Evolutionary conservation across 2,888 invertebrate genomes (phyloP), one percentile per base, ranked within the genome.

Genomic region (Erannis defoliaria): DNA sequence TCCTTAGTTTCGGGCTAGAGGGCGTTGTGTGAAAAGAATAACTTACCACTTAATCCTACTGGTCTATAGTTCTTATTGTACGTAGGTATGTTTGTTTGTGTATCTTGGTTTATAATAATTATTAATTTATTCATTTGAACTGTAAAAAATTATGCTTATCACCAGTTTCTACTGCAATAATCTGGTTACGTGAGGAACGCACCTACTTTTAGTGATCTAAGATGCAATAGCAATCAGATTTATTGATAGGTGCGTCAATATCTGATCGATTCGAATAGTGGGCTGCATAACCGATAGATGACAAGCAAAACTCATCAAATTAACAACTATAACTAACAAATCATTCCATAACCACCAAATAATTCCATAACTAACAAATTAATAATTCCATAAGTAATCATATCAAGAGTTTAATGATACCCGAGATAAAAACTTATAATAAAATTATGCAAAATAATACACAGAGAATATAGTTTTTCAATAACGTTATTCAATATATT

Each of bases 151-250:
- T 19, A 40, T 26, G 26, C 21, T 42, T 12, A 12, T 42, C 9
- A 23, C 43, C 14, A 23, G 23, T 43, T 43, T 23, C n/a, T n/a
- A 10, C 14, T 23, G 23, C 43, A 43, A 23, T 23, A 2, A 1
- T 18, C 38, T 43, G 23, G 16, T 43, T n/a, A 43, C 23, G 43
- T 43, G 23, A 23, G 6, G n/a, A 43, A 5, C 37, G 16, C 38
- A 43, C 43, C n/a, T 21, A 19, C 21, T 42, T 40, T 23, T 42
- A 23, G 14, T 14, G 9, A 45, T 45, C 45, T 43, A 10, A 29
- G 45, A 14, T 43, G 43, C 14, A 45, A 29, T 29, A 29, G n/a
- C n/a, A 5, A n/a, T 14, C 12, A 5, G 29, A 45, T 29, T 45
- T 45, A 29, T 29, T 10, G 9, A n/a, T 6, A 3, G 45, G 16